Evolutionary conservation across 1,140 invertebrate genomes (phyloP).

Genomic region (Schlechtendalia chinensis): DNA sequence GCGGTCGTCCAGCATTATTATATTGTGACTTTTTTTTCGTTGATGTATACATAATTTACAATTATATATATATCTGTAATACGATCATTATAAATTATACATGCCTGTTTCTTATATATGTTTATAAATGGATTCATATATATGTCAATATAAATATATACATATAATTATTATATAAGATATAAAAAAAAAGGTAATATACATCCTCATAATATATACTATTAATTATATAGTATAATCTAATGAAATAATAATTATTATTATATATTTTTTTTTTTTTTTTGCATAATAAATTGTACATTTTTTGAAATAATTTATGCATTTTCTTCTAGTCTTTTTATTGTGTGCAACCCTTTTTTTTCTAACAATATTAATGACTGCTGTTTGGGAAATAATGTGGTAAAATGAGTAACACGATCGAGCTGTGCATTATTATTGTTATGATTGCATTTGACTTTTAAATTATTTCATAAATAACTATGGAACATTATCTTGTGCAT

Average conservation of each 20-base stretch:
- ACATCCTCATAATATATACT: constrained; percentile 47
- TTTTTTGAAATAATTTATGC: constrained; percentile 38
- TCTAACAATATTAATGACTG: too few species aligned
- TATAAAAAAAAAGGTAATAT: constrained; percentile 40
- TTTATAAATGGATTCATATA: constrained; percentile 27
- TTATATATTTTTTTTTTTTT: constrained; percentile 33
- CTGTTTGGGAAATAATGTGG: too few species aligned
- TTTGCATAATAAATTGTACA: constrained; percentile 48
- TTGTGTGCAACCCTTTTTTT: too few species aligned
- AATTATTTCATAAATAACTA: too few species aligned
- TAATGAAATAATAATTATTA: constrained; percentile 41
- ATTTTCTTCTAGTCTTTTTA: neutral
- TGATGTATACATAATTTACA: constrained; percentile 35
- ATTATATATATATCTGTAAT: constrained; percentile 1
- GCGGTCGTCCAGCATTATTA: constrained; percentile 31
- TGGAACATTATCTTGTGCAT: too few species aligned
- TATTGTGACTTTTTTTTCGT: constrained; percentile 46
- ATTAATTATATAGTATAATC: constrained; percentile 49
- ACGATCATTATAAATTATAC: constrained; percentile 38
- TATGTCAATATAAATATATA: constrained; percentile 18
- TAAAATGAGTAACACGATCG: too few species aligned
- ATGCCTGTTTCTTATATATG: constrained; percentile 40
- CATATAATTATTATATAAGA: constrained; percentile 34
- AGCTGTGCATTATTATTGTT: too few species aligned
- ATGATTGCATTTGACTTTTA: too few species aligned